Conservation (phyloP, 1,140 invertebrate genomes). For the Hirudo medicinalis region DNA sequence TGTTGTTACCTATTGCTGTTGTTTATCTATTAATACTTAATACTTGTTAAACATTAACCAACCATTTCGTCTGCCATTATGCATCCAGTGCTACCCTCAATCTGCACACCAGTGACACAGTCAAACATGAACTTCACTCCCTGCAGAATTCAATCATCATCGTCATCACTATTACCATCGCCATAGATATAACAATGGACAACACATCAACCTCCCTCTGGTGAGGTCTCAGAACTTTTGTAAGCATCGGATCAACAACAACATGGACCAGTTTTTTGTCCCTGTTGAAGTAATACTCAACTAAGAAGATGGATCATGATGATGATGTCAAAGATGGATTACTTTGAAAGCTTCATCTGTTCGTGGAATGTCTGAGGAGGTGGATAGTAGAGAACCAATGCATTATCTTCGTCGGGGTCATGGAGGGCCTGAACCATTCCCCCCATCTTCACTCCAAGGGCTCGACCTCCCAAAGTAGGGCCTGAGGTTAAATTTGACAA, state of each 20-base stretch:
- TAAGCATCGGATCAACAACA: slow-evolving; percentile 81
- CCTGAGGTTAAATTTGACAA: slow-evolving; percentile 28
- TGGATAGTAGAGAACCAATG: slow-evolving; percentile 76
- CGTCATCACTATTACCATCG: no score
- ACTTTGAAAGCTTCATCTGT: slow-evolving; percentile 59
- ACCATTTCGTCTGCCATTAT: slow-evolving; percentile 99
- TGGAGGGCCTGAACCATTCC: slow-evolving; percentile 63
- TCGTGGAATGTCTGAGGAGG: slow-evolving; percentile 69
- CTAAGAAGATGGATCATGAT: slow-evolving; percentile 7
- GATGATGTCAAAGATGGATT: slow-evolving; percentile 30
- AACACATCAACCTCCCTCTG: slow-evolving; percentile 63
- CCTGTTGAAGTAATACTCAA: slow-evolving; percentile 34
- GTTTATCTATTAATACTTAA: not conserved
- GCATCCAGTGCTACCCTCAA: slow-evolving; percentile 75
- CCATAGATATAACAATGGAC: no score
- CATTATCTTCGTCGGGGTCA: slow-evolving; percentile 84
- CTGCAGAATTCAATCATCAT: slow-evolving; percentile 28
- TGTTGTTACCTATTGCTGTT: not conserved
- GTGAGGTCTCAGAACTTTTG: slow-evolving; percentile 84
- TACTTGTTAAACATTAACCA: slow-evolving; percentile 9
- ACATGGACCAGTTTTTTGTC: slow-evolving; percentile 61
- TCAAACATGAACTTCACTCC: slow-evolving; percentile 99
- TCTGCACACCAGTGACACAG: slow-evolving; percentile 83
- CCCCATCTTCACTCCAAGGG: slow-evolving; percentile 58
- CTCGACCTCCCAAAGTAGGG: slow-evolving; percentile 47